Base-by-base conservation (phyloP, 1,140 invertebrate genomes). In the Apis florea region DNA sequence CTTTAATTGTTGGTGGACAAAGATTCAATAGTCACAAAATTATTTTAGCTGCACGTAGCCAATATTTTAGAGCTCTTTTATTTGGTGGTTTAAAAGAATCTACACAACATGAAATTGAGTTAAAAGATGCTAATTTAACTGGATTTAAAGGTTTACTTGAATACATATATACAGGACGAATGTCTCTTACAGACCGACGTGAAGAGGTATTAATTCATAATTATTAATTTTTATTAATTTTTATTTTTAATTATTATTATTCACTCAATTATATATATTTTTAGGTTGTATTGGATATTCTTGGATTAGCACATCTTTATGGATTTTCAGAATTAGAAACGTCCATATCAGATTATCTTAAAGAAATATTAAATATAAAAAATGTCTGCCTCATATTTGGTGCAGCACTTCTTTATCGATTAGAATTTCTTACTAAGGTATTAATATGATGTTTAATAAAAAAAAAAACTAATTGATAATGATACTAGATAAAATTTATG, bases 331-430 rank as follows among this genome's bases (percentile, higher is more conserved):
- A 99, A 91, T 93, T 99, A 70, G 98, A 99, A 94, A 93, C 95
- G 13, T 96, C 98, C 19, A 98, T 99, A 82, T 99, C 98, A 2
- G 97, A 99, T 89, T 99, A 98, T 94, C 93, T 99, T 82, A 96
- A 97, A 84, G 97, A 98, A 90, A 96, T 97, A 88, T 94, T 99
- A 24, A 96, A 96, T 69, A 95, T 97, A 67, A 95, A 95, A 88
- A 99, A 99, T 94, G 97, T 99, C 2, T 99, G 98, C 94, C 95
- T 97, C 10, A 98, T 99, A 86, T 97, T 98, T 89, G 98, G 99
- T 93, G 97, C 98, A 21, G 98, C 98, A 17, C 95, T 96, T 78
- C 93, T 97, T 83, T 98, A 96, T 93, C 94, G 95, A 79, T 92
- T 97, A 19, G 91, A 94, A 63, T 94, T 94, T 75, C 92, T 97